Evolutionary conservation across 2,797 vertebrate genomes (phyloP).

Genomic region (Cirrhinus mrigala): DNA sequence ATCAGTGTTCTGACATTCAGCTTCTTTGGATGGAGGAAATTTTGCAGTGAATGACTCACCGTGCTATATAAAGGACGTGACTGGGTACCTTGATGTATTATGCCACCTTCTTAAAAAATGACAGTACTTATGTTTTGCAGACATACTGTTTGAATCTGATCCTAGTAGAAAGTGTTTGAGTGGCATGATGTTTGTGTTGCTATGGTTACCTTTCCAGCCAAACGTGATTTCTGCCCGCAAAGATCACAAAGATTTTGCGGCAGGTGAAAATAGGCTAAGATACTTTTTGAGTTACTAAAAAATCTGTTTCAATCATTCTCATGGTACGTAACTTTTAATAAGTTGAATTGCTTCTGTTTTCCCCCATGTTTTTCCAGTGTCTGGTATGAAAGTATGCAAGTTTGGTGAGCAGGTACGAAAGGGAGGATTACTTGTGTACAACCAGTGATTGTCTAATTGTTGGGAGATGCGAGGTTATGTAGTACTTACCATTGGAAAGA

Average conservation of each 20-base stretch:
- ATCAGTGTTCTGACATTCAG: constrained; percentile 31
- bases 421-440: not conserved
- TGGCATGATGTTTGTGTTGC: not conserved
- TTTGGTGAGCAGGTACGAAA: not conserved
- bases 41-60: not conserved
- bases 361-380: too few species aligned
- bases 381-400: not conserved
- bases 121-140: not conserved
- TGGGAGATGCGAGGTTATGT: not conserved
- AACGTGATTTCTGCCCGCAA: not conserved
- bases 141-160: not conserved
- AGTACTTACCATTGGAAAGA: not conserved
- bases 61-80: not conserved
- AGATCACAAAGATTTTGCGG: not conserved
- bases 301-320: not conserved
- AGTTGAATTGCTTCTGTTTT: not conserved
- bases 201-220: not conserved
- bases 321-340: not conserved
- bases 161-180: not conserved
- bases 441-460: not conserved
- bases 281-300: not conserved
- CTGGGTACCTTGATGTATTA: constrained; percentile 3
- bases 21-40: not conserved
- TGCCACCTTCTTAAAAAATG: not conserved
- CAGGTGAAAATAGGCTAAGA: not conserved